Percentiles rank a stretch among this genome's conserved stretches.
These are phyloP conservation scores for Urosaurus nigricauda DNA, from an alignment of 2,797 vertebrate genomes.

Conservation along the genomic window DNA sequence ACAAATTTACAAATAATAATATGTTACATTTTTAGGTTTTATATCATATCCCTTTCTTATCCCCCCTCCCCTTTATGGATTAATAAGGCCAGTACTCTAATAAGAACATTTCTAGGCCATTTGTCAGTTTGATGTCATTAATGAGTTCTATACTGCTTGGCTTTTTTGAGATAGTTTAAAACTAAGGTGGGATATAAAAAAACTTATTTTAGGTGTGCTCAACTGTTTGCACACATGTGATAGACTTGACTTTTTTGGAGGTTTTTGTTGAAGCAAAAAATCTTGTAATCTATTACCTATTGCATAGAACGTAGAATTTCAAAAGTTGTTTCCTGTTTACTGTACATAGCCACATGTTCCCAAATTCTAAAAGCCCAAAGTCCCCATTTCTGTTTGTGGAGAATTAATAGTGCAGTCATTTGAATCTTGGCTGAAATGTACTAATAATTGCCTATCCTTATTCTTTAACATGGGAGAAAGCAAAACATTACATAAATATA, in stretches of 20 bases:
- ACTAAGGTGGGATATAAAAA: background rate
- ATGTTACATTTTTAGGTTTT: background rate
- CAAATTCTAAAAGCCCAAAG: background rate
- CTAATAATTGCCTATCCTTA: background rate
- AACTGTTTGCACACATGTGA: background rate
- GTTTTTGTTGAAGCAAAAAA: background rate
- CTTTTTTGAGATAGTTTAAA: background rate
- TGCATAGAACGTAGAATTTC: background rate
- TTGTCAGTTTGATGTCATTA: constrained; percentile 35
- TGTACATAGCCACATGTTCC: background rate
- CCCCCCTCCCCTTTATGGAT: constrained; percentile 53
- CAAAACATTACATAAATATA: background rate
- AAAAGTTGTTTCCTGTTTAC: background rate
- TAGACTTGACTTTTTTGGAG: background rate
- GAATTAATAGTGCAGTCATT: background rate
- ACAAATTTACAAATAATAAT: background rate
- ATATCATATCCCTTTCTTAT: constrained; percentile 44
- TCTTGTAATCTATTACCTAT: background rate
- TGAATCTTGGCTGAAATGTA: background rate
- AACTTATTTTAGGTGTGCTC: background rate
- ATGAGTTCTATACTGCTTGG: constrained; percentile 3
- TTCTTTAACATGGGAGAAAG: background rate
- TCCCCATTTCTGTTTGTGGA: background rate
- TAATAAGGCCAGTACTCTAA: constrained; percentile 24
- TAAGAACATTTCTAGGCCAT: constrained; percentile 43